Evolutionary conservation across 2,888 invertebrate species (phyloP), one percentile per base, ranked within the genome.

Genomic region (Apotomis turbidana): DNA sequence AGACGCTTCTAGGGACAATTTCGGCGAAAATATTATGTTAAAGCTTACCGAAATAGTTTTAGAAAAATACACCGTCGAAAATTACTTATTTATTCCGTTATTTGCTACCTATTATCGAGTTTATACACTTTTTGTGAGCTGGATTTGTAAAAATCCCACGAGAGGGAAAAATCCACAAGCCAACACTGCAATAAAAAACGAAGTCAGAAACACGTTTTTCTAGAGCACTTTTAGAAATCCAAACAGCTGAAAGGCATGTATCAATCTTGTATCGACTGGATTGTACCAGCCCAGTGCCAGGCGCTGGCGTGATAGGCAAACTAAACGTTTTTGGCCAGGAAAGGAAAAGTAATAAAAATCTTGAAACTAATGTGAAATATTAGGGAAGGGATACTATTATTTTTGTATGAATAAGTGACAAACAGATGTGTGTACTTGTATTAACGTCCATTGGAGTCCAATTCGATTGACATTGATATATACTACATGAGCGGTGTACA

Each of bases 251-350:
- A 27, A 6, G 12, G 36, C 49, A 27, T 8, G 61, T 62, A 36
- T 62, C 49, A 41, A 38, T 63, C 13, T 54, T 38, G 54, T 38
- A 54, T 63, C 12, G 57, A 63, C 57, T 58, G 58, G 55, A 46
- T 54, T 51, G 78, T 79, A 61, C 75, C 87, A 85, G 80, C 78
- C 76, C 63, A 80, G 84, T 85, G 76, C 86, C 87, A 85, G 88
- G 85, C 75, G 44, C 44, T 66, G 44, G 59, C 70, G 70, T 70
- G 62, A 12, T 36, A 54, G 41, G 5, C 9, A 4, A n/a, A 52
- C 52, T 52, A 15, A 46, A 57, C 15, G 6, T 10, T 59, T 70
- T 41, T 38, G 41, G 12, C 4, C 27, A 46, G 13, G 15, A 36
- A 49, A 6, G 44, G 52, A 38, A 61, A 49, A 15, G 44, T 60